phyloP scores from a whole-genome alignment of 2,888 invertebrate genomes.

The Ephialtes manifestator region DNA sequence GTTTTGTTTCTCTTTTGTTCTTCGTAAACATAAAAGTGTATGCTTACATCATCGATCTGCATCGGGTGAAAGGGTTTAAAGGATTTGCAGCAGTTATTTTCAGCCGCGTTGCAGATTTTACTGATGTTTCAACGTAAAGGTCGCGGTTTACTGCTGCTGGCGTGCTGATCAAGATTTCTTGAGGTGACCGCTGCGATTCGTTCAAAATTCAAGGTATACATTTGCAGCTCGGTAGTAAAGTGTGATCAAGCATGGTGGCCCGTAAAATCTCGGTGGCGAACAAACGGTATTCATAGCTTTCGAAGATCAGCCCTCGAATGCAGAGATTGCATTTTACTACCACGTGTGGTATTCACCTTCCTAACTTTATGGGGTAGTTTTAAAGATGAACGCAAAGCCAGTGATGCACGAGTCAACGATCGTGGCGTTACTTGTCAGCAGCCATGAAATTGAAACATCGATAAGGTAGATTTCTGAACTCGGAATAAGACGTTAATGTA shows the following conservation, averaged over 20 bases:
- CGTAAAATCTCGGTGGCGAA: not conserved
- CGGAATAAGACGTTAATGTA: not conserved
- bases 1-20: not conserved
- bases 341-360: not conserved
- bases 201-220: constrained; percentile 7
- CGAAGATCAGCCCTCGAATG: constrained; percentile 21
- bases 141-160: constrained; percentile 23
- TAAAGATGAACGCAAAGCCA: not conserved
- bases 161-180: constrained; percentile 63
- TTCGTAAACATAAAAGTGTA: not conserved
- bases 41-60: not conserved
- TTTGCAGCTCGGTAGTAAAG: constrained; percentile 21
- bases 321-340: not conserved
- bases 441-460: not conserved
- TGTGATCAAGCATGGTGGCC: constrained; percentile 26
- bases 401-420: not conserved
- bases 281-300: constrained; percentile 24
- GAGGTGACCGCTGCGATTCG: constrained; percentile 11
- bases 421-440: not conserved
- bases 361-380: not conserved
- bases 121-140: constrained; percentile 19
- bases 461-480: constrained; percentile 6
- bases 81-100: constrained; percentile 4
- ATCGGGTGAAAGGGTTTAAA: not conserved
- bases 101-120: constrained; percentile 15